phyloP scores from a whole-genome alignment of 2,797 vertebrate species.

The Arremon aurantiirostris region DNA sequence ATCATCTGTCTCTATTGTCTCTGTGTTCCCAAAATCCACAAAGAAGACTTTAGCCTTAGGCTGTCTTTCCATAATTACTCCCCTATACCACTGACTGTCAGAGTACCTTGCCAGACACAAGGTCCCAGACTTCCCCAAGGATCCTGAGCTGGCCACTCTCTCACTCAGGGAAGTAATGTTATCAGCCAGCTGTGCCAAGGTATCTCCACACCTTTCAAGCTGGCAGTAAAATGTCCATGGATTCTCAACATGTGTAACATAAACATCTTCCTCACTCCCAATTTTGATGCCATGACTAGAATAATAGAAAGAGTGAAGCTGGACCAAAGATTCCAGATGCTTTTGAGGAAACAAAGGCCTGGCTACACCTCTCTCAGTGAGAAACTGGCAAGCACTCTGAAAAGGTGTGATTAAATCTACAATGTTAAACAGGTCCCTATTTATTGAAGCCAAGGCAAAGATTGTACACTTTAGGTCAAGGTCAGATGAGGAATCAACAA shows the following conservation, averaged over 20 bases:
- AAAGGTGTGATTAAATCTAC: conserved; percentile 93
- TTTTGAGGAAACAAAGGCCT: conserved; percentile 69
- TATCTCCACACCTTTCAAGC: conserved; percentile 77
- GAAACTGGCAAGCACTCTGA: conserved; percentile 81
- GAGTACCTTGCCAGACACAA: conserved; percentile 90
- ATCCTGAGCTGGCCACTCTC: conserved; percentile 61
- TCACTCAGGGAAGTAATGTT: conserved; percentile 74
- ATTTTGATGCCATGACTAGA: conserved; percentile 87
- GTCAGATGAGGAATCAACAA: conserved; percentile 71
- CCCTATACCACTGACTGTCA: conserved; percentile 90
- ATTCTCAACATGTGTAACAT: conserved; percentile 80
- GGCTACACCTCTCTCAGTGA: conserved; percentile 77
- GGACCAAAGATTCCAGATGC: conserved; percentile 70
- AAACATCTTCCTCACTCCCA: conserved; percentile 86
- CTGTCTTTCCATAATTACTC: conserved; percentile 74
- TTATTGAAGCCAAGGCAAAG: conserved; percentile 85
- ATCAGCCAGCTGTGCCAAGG: conserved; percentile 75
- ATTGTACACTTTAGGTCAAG: conserved; percentile 86
- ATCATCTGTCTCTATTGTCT: conserved; percentile 74
- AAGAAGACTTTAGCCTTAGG: conserved; percentile 82
- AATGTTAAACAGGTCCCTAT: conserved; percentile 82
- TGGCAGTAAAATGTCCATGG: conserved; percentile 89
- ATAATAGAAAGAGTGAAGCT: conserved; percentile 87
- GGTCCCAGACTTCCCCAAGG: conserved; percentile 66
- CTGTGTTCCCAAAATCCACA: conserved; percentile 92